These are phyloP conservation scores for Microvelia longipes DNA, from an alignment of 1,140 invertebrate species.

Conservation along the genomic window DNA sequence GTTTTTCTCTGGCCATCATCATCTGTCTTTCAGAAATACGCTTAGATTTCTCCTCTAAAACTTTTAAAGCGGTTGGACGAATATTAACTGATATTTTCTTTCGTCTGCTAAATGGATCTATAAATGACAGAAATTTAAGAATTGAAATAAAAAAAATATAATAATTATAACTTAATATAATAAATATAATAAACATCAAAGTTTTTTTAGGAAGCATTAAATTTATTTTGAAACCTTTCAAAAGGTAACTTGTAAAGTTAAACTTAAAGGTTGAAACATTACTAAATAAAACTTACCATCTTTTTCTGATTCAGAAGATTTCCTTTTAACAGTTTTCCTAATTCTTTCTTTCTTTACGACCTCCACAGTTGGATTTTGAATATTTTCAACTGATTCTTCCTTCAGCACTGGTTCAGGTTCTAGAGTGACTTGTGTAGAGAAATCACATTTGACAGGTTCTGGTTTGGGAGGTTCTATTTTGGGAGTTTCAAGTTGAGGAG, in stretches of 20 bases:
- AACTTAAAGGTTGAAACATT: no score
- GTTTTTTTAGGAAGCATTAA: background rate
- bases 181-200: background rate
- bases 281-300: background rate
- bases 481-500: background rate
- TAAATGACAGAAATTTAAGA: background rate
- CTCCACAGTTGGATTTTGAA: background rate
- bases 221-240: no score
- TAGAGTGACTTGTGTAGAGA: background rate
- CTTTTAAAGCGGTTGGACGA: background rate
- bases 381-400: background rate
- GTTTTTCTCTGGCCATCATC: background rate
- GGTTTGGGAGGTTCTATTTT: no score
- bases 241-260: no score
- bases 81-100: slow-evolving; percentile 5
- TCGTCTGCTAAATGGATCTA: background rate
- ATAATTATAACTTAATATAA: background rate
- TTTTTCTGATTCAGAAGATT: background rate
- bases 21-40: background rate
- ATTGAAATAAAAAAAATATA: background rate
- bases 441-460: background rate
- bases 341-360: background rate
- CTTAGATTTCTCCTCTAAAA: background rate
- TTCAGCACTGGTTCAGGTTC: background rate
- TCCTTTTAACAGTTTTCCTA: background rate